Conservation (phyloP, 2,888 invertebrate species). For the Chaetoderma sp. region DNA sequence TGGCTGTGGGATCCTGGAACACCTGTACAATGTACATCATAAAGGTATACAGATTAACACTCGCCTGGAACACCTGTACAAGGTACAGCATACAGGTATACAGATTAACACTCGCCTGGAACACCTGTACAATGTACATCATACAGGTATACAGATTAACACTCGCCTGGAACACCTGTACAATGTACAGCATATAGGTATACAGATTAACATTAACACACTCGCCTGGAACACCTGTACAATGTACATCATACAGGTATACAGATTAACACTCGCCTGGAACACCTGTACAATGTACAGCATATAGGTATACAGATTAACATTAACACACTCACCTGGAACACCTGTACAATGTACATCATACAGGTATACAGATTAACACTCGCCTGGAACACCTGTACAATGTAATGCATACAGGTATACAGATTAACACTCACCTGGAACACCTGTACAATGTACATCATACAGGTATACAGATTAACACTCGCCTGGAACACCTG, state of each 20-base stretch:
- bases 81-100: not conserved
- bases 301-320: no score
- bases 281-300: no score
- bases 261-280: not conserved
- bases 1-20: slow-evolving; percentile 71
- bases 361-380: not conserved
- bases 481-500: no score
- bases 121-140: no score
- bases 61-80: not conserved
- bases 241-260: not conserved
- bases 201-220: not conserved
- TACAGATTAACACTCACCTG: not conserved
- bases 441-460: no score
- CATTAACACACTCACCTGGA: no score
- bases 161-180: slow-evolving; percentile 71
- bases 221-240: not conserved
- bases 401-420: not conserved
- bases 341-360: slow-evolving; percentile 58
- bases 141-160: no score
- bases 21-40: slow-evolving; percentile 51
- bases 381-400: not conserved
- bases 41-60: not conserved
- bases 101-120: not conserved
- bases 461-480: no score
- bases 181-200: not conserved